These are phyloP conservation scores for Biston betularia DNA, from an alignment of 2,888 invertebrate species.

Conservation along the genomic window DNA sequence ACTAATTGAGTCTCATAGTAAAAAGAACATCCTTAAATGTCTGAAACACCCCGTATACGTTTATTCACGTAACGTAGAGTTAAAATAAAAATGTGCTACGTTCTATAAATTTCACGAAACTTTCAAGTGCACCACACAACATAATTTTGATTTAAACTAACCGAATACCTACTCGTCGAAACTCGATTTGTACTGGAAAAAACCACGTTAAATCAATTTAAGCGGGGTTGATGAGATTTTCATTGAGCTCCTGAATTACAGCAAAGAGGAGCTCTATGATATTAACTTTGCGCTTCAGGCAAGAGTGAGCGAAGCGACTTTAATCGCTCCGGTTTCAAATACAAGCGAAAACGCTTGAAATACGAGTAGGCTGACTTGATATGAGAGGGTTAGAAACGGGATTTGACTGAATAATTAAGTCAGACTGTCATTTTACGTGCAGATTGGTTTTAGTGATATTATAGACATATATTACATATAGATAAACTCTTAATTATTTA, in stretches of 20 bases:
- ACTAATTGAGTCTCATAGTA: too few relatives aligned
- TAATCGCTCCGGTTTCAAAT: conserved; percentile 46
- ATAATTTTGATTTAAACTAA: conserved; percentile 22
- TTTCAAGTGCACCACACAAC: not conserved
- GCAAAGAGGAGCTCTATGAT: conserved; percentile 52
- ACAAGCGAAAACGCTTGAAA: conserved; percentile 34
- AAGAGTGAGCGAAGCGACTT: conserved; percentile 47
- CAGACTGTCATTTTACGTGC: conserved; percentile 1
- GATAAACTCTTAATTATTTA: too few relatives aligned
- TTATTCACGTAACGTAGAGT: too few relatives aligned
- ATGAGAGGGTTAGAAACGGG: conserved; percentile 5
- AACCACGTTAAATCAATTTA: conserved; percentile 50
- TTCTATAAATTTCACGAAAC: not conserved
- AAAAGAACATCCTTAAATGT: too few relatives aligned
- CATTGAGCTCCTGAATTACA: conserved; percentile 63
- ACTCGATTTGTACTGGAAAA: conserved; percentile 40
- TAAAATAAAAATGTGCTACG: not conserved
- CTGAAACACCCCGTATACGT: too few relatives aligned
- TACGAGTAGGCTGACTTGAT: conserved; percentile 19
- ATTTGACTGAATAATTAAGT: not conserved
- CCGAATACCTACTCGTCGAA: conserved; percentile 19
- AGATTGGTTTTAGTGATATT: not conserved
- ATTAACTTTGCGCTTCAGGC: conserved; percentile 51
- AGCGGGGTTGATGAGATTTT: conserved; percentile 63
- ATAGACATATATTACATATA: not conserved